Base-by-base conservation (phyloP, 2,113 vertebrate genomes). In the Prolemur simus region DNA sequence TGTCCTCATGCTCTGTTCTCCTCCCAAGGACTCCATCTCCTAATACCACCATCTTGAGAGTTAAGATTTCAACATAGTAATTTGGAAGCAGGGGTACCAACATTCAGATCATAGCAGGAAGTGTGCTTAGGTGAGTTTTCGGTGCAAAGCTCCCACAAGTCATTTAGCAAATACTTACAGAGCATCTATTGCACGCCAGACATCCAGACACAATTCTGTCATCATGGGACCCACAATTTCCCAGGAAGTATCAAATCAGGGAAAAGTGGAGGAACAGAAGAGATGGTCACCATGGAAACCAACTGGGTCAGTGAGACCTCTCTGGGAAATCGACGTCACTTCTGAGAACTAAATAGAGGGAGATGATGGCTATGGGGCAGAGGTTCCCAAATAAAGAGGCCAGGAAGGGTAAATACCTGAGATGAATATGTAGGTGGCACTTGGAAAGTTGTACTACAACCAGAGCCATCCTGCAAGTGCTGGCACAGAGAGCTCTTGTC, bases 281-380 rank as follows among this genome's bases (percentile, higher is more conserved):
- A 25, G 20, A 25, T n/a, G 21, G n/a, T 45, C 6, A n/a, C 0
- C 1, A 4, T 18, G 32, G n/a, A 37, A 12, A 56, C 0, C n/a
- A 6, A 4, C 20, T 9, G 42, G 42, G 37, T 25, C 49, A 6
- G 66, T 56, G 18, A 45, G 42, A 37, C 10, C 9, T 63, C 39
- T 69, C 25, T 12, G n/a, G 49, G 42, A 11, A 73, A 69, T n/a
- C 10, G 49, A 29, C 2, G 4, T n/a, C 10, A 45, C 27, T 74
- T 68, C 82, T 6, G 58, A 78, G 63, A 63, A 18, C 23, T 21
- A 73, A 47, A 0, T 7, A 34, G 39, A 52, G 14, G 47, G 29
- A 54, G 9, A 32, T 1, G 20, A 8, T 11, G n/a, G 52, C 32
- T 27, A 2, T 11, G 3, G 5, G 56, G 10, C 10, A 45, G 34